Percentiles rank a stretch among this genome's conserved stretches.
These are phyloP conservation scores for Abrostola triplasia DNA, from an alignment of 2,888 invertebrate genomes.

Conservation along the genomic window DNA sequence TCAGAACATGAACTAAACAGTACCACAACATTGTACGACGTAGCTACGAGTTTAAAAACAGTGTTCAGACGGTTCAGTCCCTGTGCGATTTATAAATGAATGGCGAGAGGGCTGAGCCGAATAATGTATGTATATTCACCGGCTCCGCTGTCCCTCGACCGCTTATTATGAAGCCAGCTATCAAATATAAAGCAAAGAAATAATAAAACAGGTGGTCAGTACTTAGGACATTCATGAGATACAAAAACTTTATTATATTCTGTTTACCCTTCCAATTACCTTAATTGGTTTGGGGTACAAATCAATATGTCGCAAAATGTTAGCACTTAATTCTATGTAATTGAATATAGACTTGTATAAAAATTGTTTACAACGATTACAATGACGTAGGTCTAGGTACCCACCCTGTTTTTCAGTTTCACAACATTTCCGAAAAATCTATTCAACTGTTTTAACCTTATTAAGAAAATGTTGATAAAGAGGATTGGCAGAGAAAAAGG, in stretches of 20 bases:
- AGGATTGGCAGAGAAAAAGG: too few relatives aligned
- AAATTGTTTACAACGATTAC: too few relatives aligned
- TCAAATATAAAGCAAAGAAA: constrained; percentile 20
- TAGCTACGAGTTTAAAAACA: constrained; percentile 37
- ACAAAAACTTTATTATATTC: neutral
- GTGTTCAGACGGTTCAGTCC: constrained; percentile 22
- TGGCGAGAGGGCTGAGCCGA: constrained; percentile 3
- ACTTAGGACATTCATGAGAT: neutral
- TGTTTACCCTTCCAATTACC: neutral
- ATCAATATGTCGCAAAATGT: neutral
- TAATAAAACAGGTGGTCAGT: constrained; percentile 30
- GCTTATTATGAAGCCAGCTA: constrained; percentile 19
- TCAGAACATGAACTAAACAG: constrained; percentile 22
- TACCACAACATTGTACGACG: constrained; percentile 20
- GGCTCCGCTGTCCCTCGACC: constrained; percentile 15
- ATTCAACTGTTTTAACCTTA: too few relatives aligned
- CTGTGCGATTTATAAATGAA: constrained; percentile 41
- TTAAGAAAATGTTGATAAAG: too few relatives aligned
- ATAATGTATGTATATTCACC: constrained; percentile 23
- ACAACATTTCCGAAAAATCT: too few relatives aligned
- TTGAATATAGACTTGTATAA: too few relatives aligned
- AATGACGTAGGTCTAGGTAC: too few relatives aligned
- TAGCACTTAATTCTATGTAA: too few relatives aligned
- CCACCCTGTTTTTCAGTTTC: too few relatives aligned
- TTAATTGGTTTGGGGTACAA: constrained; percentile 3